Evolutionary conservation across 1,140 invertebrate genomes (phyloP), one percentile per base, ranked within the genome.

Genomic region (Polyergus mexicanus): DNA sequence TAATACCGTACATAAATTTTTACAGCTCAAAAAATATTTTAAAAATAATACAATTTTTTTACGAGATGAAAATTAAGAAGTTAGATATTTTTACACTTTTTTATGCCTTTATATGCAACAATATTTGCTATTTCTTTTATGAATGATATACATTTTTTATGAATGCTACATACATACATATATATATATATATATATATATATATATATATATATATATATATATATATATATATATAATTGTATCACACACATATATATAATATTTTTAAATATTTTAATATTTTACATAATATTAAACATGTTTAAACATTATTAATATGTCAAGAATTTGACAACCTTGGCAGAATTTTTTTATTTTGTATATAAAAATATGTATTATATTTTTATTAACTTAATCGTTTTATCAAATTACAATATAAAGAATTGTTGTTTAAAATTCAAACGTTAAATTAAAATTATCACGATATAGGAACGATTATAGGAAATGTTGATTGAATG

Each of bases 281-380:
- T 63, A 35, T n/a, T 47, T 60, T 2, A 51, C 6, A 8, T 10
- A 58, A 58, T 58, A 58, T 22, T 22, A 58, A 58, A 58, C n/a
- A n/a, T 22, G 10, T 0, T 56, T 72, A 16, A 56, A 72, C 4
- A 51, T 51, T 38, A 10, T 76, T 76, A 72, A 47, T 25, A 32
- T 75, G 22, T 78, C 10, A 62, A 71, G 22, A 71, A 44, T 81
- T 62, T 56, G 6, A 41, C 38, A 60, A 19, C 5, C 1, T 58
- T 38, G 25, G 2, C 8, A 22, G 5, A 25, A 11, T 58, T 32
- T 0, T 60, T 66, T 54, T 13, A 10, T 8, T 47, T 56, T 74
- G 3, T 60, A 84, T 84, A 68, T 47, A 44, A 44, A 51, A 8
- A 84, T 0, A 25, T 19, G 13, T 35, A 19, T 51, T 44, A 54